phyloP scores from a whole-genome alignment of 2,888 invertebrate genomes.

The Pristionchus fissidentatus region DNA sequence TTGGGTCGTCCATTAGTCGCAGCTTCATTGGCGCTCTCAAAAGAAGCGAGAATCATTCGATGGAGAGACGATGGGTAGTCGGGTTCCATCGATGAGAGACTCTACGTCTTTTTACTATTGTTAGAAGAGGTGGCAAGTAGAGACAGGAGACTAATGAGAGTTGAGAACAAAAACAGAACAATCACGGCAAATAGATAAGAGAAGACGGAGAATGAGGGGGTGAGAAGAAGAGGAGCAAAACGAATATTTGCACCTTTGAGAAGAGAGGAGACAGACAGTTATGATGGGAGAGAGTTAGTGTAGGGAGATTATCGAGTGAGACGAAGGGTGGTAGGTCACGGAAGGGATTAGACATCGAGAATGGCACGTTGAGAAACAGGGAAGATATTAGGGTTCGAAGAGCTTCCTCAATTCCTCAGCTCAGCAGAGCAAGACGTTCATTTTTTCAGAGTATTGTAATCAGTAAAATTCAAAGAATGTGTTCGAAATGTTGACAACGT shows the following conservation, averaged over 20 bases:
- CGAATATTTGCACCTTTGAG: slow-evolving; percentile 26
- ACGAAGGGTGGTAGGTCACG: background rate
- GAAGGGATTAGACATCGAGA: too few relatives aligned
- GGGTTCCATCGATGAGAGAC: background rate
- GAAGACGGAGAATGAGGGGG: background rate
- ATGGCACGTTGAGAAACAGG: too few relatives aligned
- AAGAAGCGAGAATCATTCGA: slow-evolving; percentile 24
- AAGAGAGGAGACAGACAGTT: slow-evolving; percentile 2
- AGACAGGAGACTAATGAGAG: slow-evolving; percentile 24
- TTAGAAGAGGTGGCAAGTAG: background rate
- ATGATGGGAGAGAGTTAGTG: background rate
- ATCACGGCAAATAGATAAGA: slow-evolving; percentile 41
- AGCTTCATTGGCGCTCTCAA: slow-evolving; percentile 42
- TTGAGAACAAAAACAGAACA: slow-evolving; percentile 33
- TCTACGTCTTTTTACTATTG: slow-evolving; percentile 16
- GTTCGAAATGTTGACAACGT: too few relatives aligned
- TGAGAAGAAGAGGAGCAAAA: background rate
- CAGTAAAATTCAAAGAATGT: too few relatives aligned
- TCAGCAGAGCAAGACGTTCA: too few relatives aligned
- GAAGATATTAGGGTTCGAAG: too few relatives aligned
- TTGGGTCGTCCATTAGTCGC: slow-evolving; percentile 5
- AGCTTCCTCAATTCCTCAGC: too few relatives aligned
- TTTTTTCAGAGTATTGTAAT: too few relatives aligned
- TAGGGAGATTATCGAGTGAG: background rate
- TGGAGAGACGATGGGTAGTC: slow-evolving; percentile 15